phyloP scores from a whole-genome alignment of 2,797 vertebrate species.

The Megaceryle alcyon region DNA sequence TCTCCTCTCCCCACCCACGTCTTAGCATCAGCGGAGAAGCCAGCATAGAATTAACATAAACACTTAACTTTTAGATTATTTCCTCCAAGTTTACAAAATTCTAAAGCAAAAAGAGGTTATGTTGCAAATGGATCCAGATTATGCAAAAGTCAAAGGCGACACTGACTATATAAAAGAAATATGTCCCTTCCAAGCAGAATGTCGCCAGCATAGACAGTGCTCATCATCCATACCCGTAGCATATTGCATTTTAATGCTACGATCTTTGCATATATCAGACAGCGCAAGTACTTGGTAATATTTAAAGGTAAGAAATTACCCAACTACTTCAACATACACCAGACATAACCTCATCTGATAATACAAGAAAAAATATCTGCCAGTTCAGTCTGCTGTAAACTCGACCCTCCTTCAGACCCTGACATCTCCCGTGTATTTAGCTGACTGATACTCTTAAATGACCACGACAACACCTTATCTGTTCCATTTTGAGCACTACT shows the following conservation, averaged over 20 bases:
- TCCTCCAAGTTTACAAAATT: slow-evolving; percentile 55
- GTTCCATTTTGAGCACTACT: not conserved
- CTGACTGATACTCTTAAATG: not conserved
- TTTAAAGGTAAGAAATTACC: slow-evolving; percentile 10
- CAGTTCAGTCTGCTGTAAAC: not conserved
- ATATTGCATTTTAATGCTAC: slow-evolving; percentile 1
- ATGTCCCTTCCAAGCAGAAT: not conserved
- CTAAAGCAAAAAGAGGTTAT: slow-evolving; percentile 20
- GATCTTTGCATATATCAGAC: not conserved
- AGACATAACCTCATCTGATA: not conserved
- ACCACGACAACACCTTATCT: not conserved
- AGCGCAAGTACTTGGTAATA: not conserved
- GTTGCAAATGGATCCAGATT: not conserved
- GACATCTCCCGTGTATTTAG: not conserved
- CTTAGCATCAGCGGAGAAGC: slow-evolving; percentile 36
- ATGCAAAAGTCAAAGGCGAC: not conserved
- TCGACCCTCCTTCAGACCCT: not conserved
- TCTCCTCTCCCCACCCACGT: slow-evolving; percentile 64
- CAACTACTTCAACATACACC: not conserved
- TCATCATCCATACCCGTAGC: not conserved
- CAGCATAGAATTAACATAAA: slow-evolving; percentile 57
- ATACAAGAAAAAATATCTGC: not conserved
- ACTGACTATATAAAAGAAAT: slow-evolving; percentile 7
- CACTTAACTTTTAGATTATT: slow-evolving; percentile 50
- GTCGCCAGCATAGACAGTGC: not conserved